Percentiles rank a stretch among this genome's conserved stretches.
Evolutionary conservation across 2,113 vertebrate species (phyloP).

Genomic region (Planiliza haematocheilus): DNA sequence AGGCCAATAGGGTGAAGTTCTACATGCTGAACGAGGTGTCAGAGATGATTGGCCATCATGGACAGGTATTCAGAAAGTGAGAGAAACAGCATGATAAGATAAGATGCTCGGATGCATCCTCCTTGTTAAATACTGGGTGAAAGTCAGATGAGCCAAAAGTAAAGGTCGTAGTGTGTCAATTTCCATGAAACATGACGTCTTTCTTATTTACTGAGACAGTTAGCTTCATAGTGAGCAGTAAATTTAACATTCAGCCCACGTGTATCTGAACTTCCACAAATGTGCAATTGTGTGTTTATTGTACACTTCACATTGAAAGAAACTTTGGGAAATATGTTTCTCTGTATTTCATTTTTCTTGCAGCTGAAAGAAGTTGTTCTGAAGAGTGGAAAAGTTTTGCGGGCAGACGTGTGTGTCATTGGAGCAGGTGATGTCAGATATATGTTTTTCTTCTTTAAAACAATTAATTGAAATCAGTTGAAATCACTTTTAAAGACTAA

Average conservation of each 20-base stretch:
- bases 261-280: no score
- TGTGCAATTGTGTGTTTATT: no score
- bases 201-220: neutral
- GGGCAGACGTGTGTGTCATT: conserved; percentile 95
- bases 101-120: conserved; percentile 56
- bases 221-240: neutral
- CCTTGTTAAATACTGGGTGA: conserved; percentile 6
- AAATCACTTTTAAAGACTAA: neutral
- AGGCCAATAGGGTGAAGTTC: conserved; percentile 96
- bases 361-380: conserved; percentile 98
- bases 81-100: conserved; percentile 80
- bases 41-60: conserved; percentile 94
- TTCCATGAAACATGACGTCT: neutral
- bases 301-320: no score
- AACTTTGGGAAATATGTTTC: no score
- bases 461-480: neutral
- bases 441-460: no score
- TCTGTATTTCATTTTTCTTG: conserved; percentile 25
- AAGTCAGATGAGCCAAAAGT: neutral
- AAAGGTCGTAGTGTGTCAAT: neutral
- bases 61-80: conserved; percentile 93
- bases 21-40: conserved; percentile 98
- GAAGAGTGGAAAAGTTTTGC: conserved; percentile 95
- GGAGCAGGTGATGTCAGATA: conserved; percentile 88
- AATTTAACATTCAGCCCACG: no score